phyloP scores from a whole-genome alignment of 1,140 invertebrate genomes.

The Drosophila ficusphila region DNA sequence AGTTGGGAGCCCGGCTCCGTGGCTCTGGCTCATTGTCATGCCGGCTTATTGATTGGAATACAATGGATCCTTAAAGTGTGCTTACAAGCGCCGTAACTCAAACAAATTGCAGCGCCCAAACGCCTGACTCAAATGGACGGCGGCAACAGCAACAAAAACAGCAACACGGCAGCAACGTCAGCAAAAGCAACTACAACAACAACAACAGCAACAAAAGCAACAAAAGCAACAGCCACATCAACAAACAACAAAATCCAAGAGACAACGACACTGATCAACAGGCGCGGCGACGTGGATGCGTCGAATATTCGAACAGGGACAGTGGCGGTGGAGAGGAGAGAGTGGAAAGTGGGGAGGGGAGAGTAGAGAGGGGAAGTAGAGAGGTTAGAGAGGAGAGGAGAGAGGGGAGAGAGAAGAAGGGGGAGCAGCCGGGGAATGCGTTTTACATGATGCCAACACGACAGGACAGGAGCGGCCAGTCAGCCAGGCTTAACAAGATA shows the following conservation, averaged over 20 bases:
- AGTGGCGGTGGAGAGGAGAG: background rate
- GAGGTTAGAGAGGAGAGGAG: background rate
- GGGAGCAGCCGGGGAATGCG: slow-evolving; percentile 47
- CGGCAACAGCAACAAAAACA: slow-evolving; percentile 13
- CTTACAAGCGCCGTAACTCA: slow-evolving; percentile 84
- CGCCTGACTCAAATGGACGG: slow-evolving; percentile 62
- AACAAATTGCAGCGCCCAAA: slow-evolving; percentile 83
- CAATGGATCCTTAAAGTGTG: slow-evolving; percentile 84
- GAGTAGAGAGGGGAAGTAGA: background rate
- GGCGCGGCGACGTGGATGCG: slow-evolving; percentile 61
- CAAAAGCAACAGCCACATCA: slow-evolving; percentile 15
- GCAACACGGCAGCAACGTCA: slow-evolving; percentile 11
- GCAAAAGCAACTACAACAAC: slow-evolving; percentile 13
- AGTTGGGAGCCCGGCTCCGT: slow-evolving; percentile 25
- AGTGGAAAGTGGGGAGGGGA: no score
- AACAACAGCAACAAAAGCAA: slow-evolving; percentile 22
- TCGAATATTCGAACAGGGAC: slow-evolving; percentile 18
- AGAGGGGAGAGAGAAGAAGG: background rate
- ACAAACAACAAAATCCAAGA: slow-evolving; percentile 23
- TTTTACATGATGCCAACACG: slow-evolving; percentile 77
- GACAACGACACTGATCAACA: slow-evolving; percentile 75
- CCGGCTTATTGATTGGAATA: slow-evolving; percentile 83
- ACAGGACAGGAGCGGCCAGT: slow-evolving; percentile 68
- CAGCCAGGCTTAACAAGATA: slow-evolving; percentile 60
- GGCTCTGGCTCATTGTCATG: slow-evolving; percentile 75